These are phyloP conservation scores for Muscidifurax raptorellus DNA, from an alignment of 1,140 invertebrate genomes.

Conservation along the genomic window DNA sequence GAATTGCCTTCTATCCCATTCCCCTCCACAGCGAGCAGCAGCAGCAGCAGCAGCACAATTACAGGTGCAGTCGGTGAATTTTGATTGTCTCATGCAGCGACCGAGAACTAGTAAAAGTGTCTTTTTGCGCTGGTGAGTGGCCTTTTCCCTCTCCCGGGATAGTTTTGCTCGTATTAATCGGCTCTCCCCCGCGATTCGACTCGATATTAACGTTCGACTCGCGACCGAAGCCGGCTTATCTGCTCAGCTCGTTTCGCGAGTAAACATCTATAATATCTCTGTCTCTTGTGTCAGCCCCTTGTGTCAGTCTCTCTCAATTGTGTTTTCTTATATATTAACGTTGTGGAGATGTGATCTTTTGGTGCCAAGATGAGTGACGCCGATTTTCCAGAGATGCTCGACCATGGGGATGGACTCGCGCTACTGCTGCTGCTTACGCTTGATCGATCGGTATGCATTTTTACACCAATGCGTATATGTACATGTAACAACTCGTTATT, in stretches of 20 bases:
- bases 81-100: conserved; percentile 15
- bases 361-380: background rate
- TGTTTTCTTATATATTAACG: background rate
- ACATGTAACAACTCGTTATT: too few species aligned
- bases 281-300: background rate
- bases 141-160: conserved; percentile 13
- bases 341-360: background rate
- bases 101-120: conserved; percentile 1
- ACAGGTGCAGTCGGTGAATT: background rate
- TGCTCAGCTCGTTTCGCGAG: conserved; percentile 1
- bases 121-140: conserved; percentile 5
- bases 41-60: background rate
- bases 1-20: too few species aligned
- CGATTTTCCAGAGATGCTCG: background rate
- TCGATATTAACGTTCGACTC: conserved; percentile 16
- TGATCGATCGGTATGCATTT: background rate
- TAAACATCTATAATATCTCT: background rate
- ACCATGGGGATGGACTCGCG: background rate
- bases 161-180: conserved; percentile 19
- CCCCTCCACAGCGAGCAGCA: too few species aligned
- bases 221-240: conserved; percentile 1
- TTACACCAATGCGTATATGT: background rate
- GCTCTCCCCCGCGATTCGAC: background rate
- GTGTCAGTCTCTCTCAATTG: background rate
- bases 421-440: background rate